phyloP scores from a whole-genome alignment of 1,140 invertebrate species.

The Anastrepha ludens region DNA sequence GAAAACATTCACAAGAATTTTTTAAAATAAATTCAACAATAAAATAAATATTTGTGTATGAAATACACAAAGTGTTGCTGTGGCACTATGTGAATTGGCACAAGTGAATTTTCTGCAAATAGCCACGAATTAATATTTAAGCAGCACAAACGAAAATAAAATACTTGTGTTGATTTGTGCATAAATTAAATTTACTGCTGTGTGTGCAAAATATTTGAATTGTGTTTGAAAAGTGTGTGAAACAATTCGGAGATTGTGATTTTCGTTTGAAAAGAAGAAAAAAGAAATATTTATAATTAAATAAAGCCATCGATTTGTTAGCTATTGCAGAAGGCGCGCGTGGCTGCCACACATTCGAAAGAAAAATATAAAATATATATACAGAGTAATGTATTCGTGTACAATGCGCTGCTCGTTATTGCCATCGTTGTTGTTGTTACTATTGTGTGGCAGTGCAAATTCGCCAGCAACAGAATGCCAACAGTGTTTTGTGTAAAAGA shows the following conservation, averaged over 20 bases:
- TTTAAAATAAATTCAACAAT: background rate
- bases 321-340: conserved; percentile 23
- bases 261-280: background rate
- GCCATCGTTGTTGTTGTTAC: background rate
- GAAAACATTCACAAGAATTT: conserved; percentile 43
- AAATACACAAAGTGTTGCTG: background rate
- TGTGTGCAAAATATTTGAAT: background rate
- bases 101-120: background rate
- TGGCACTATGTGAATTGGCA: background rate
- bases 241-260: background rate
- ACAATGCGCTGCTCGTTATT: background rate
- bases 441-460: conserved; percentile 34
- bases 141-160: conserved; percentile 13
- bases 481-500: conserved; percentile 44
- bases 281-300: background rate
- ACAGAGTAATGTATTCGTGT: conserved; percentile 32
- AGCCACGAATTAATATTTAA: background rate
- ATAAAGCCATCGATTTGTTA: background rate
- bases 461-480: conserved; percentile 43
- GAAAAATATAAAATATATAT: conserved; percentile 26
- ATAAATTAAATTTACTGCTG: background rate
- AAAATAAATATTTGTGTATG: background rate
- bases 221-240: background rate
- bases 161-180: conserved; percentile 17
- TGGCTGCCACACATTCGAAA: conserved; percentile 26